Conservation (phyloP, 2,888 invertebrate genomes). For the Euplexia lucipara region DNA sequence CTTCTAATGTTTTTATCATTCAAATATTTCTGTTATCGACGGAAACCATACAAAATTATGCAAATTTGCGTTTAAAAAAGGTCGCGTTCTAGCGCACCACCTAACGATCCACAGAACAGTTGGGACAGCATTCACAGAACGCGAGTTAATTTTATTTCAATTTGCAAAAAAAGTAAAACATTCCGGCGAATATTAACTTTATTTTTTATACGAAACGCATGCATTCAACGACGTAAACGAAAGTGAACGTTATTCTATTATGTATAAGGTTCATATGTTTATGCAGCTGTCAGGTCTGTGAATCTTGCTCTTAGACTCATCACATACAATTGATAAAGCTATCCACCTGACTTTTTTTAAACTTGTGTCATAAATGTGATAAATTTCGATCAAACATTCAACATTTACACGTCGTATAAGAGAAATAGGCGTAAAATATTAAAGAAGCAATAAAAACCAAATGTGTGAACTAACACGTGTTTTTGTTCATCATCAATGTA, state of each 20-base stretch:
- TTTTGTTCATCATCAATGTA: constrained; percentile 29
- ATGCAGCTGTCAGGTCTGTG: too few relatives aligned
- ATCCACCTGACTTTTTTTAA: neutral
- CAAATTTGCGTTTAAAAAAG: too few relatives aligned
- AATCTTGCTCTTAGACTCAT: too few relatives aligned
- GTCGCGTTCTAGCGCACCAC: neutral
- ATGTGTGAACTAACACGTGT: constrained; percentile 20
- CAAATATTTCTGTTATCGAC: neutral
- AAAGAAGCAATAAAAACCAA: constrained; percentile 13
- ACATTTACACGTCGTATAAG: neutral
- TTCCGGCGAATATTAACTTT: too few relatives aligned
- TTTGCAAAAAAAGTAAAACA: neutral
- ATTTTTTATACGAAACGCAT: too few relatives aligned
- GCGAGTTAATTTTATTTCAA: too few relatives aligned
- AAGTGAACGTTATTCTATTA: too few relatives aligned
- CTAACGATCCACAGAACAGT: neutral
- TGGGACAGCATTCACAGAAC: too few relatives aligned
- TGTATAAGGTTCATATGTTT: too few relatives aligned
- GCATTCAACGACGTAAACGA: too few relatives aligned
- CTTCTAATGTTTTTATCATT: neutral
- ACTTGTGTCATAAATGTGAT: neutral
- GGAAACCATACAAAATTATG: too few relatives aligned
- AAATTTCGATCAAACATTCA: neutral
- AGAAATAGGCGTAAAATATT: neutral
- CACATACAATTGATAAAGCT: neutral